These are phyloP conservation scores for Squalus acanthias DNA, from an alignment of 2,797 vertebrate genomes.

Conservation along the genomic window DNA sequence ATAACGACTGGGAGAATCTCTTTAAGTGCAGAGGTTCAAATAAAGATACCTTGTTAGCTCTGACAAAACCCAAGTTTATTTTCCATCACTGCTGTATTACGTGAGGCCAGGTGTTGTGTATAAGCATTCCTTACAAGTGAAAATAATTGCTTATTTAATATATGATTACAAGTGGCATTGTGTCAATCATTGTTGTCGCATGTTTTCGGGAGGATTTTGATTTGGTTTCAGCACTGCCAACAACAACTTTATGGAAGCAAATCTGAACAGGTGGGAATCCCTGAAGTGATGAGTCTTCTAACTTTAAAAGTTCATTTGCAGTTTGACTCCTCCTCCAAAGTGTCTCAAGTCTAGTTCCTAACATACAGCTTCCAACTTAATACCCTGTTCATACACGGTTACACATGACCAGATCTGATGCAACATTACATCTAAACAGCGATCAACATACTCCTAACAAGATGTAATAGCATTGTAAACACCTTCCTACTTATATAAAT, in stretches of 20 bases:
- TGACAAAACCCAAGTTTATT: background rate
- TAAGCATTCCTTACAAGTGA: background rate
- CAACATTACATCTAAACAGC: background rate
- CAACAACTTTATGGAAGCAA: background rate
- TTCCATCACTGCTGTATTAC: background rate
- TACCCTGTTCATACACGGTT: background rate
- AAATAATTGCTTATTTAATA: background rate
- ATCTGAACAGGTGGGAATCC: background rate
- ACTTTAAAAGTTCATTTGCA: background rate
- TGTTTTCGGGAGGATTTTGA: background rate
- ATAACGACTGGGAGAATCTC: background rate
- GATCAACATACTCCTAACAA: background rate
- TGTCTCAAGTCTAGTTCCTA: background rate
- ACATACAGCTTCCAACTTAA: background rate
- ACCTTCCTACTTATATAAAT: background rate
- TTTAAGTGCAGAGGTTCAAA: background rate
- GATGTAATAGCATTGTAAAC: background rate
- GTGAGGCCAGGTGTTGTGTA: background rate
- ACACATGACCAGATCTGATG: background rate
- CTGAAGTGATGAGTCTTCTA: background rate
- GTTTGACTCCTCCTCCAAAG: background rate
- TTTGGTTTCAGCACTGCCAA: background rate
- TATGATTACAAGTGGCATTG: background rate
- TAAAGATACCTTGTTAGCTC: background rate
- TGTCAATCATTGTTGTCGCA: background rate